phyloP scores from a whole-genome alignment of 2,113 vertebrate genomes.

The Notothenia coriiceps region DNA sequence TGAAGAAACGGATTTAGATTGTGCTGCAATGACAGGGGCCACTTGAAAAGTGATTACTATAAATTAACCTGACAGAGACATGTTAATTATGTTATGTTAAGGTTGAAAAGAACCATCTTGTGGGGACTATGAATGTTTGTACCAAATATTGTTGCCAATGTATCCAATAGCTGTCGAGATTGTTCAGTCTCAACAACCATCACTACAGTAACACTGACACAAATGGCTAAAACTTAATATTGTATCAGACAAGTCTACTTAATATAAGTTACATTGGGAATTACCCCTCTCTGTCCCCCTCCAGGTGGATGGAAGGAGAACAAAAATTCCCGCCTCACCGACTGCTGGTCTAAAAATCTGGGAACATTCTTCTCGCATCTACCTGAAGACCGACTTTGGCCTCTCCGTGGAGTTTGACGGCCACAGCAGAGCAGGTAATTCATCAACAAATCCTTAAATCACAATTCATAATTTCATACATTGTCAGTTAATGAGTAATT shows the following conservation, averaged over 20 bases:
- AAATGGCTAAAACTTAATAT: background rate
- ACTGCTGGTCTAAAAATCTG: constrained; percentile 82
- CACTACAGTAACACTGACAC: background rate
- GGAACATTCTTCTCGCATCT: constrained; percentile 75
- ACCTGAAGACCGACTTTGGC: constrained; percentile 89
- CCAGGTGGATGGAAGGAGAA: constrained; percentile 84
- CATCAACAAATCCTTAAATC: background rate
- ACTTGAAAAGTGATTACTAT: background rate
- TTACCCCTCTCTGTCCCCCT: background rate
- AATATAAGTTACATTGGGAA: background rate
- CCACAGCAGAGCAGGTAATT: constrained; percentile 82
- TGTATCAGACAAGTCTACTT: background rate
- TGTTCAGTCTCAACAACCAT: background rate
- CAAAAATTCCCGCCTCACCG: constrained; percentile 75
- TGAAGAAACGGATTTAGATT: background rate
- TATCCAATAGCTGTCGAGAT: background rate
- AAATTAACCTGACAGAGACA: background rate
- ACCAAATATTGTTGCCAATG: background rate
- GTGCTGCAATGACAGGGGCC: background rate
- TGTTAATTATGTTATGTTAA: no score
- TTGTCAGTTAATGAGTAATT: background rate
- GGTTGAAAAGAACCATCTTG: no score
- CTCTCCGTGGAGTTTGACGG: constrained; percentile 85
- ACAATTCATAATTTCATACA: background rate
- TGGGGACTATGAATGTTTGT: background rate